phyloP scores from a whole-genome alignment of 2,888 invertebrate species.

The Eulithis prunata region DNA sequence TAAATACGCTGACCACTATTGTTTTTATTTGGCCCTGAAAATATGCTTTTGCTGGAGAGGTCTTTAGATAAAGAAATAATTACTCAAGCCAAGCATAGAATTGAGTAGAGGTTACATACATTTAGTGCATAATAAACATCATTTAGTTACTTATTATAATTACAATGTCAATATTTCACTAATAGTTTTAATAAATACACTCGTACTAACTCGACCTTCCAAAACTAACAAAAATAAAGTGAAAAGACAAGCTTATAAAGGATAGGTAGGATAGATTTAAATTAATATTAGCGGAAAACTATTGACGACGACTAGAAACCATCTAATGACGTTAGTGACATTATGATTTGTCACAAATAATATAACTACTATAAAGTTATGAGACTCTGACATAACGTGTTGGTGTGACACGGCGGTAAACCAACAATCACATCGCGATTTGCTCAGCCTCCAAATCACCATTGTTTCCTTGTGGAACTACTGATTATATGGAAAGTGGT shows the following conservation, averaged over 20 bases:
- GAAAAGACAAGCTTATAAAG: too few relatives aligned
- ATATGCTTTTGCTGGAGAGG: neutral
- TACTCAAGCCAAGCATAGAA: too few relatives aligned
- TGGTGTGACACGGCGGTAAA: constrained; percentile 25
- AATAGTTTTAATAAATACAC: too few relatives aligned
- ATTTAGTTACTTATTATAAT: too few relatives aligned
- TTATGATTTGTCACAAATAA: neutral
- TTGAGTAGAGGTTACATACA: too few relatives aligned
- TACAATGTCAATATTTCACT: too few relatives aligned
- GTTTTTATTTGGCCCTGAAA: neutral
- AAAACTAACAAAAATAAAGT: too few relatives aligned
- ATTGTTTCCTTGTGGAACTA: constrained; percentile 27
- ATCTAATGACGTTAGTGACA: neutral
- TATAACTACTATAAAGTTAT: constrained; percentile 21
- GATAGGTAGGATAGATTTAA: too few relatives aligned
- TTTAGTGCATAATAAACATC: too few relatives aligned
- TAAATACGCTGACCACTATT: neutral
- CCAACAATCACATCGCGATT: constrained; percentile 30
- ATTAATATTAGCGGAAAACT: too few relatives aligned
- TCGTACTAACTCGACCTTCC: too few relatives aligned
- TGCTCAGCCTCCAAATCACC: constrained; percentile 15
- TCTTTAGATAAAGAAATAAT: neutral
- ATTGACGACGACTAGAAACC: neutral
- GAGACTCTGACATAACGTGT: constrained; percentile 25
- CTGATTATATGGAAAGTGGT: constrained; percentile 27